Evolutionary conservation across 2,888 invertebrate genomes (phyloP).

Genomic region (Chrysina gloriosa): DNA sequence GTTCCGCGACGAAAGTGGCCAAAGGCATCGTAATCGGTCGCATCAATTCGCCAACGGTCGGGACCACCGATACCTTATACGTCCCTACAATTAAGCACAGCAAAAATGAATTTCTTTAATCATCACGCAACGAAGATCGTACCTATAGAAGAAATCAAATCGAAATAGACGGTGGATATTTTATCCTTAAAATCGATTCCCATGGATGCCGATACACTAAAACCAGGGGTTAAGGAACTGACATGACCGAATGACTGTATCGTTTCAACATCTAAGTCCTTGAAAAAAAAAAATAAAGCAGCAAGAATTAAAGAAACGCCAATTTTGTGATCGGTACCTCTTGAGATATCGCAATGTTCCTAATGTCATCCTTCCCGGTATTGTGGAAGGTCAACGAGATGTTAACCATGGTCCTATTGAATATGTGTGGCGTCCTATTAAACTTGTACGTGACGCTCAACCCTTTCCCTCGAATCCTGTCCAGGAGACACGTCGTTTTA

Average conservation of each 20-base stretch:
- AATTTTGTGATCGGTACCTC: conserved; percentile 70
- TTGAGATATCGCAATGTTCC: conserved; percentile 76
- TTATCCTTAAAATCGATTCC: conserved; percentile 95
- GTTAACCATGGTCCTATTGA: conserved; percentile 83
- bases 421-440: conserved; percentile 83
- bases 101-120: neutral
- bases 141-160: conserved; percentile 75
- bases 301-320: too few species aligned
- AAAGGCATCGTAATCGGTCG: conserved; percentile 83
- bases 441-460: conserved; percentile 75
- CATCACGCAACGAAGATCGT: conserved; percentile 32
- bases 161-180: conserved; percentile 87
- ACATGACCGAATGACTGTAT: conserved; percentile 24
- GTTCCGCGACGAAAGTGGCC: conserved; percentile 77
- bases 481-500: conserved; percentile 73
- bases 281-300: conserved; percentile 40
- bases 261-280: conserved; percentile 63
- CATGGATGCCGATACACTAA: conserved; percentile 74
- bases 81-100: conserved; percentile 64
- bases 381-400: conserved; percentile 86
- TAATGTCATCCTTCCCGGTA: conserved; percentile 72
- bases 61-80: conserved; percentile 75
- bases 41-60: conserved; percentile 89
- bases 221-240: conserved; percentile 71
- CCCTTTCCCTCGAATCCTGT: conserved; percentile 79